Evolutionary conservation across 35 echinoderm and acorn worm genomes (phyloP).

Genomic region (Lytechinus variegatus): DNA sequence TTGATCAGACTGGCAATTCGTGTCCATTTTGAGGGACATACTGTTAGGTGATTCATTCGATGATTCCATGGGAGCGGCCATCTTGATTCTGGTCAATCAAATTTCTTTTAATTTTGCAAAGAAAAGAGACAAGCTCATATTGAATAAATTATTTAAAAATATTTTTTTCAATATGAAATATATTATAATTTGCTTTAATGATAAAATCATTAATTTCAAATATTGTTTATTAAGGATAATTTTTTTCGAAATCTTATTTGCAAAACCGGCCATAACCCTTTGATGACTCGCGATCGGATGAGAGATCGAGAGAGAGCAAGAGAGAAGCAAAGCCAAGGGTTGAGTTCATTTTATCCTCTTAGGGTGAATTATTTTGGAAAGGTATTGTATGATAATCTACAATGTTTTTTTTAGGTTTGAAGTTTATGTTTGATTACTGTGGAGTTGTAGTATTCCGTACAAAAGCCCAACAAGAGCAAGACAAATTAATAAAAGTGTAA

Average conservation of each 20-base stretch:
- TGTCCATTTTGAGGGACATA: background rate
- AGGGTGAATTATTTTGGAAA: background rate
- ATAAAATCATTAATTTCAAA: no score
- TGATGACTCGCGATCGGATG: background rate
- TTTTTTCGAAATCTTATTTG: background rate
- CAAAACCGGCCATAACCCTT: background rate
- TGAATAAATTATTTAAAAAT: background rate
- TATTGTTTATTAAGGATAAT: background rate
- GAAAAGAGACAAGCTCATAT: background rate
- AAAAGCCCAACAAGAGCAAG: background rate
- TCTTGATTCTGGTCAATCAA: background rate
- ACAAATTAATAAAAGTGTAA: no score
- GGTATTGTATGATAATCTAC: background rate
- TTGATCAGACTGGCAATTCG: background rate
- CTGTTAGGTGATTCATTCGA: background rate
- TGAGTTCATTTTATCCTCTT: background rate
- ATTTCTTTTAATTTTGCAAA: background rate
- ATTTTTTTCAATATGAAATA: background rate
- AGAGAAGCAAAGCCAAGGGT: background rate
- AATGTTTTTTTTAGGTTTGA: background rate
- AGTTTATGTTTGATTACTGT: background rate
- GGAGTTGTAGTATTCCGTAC: no score
- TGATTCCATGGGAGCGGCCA: background rate
- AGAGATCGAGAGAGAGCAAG: background rate
- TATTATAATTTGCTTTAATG: background rate